Conservation (phyloP, 1,140 invertebrate species). For the Panagrolaimus sp. region DNA sequence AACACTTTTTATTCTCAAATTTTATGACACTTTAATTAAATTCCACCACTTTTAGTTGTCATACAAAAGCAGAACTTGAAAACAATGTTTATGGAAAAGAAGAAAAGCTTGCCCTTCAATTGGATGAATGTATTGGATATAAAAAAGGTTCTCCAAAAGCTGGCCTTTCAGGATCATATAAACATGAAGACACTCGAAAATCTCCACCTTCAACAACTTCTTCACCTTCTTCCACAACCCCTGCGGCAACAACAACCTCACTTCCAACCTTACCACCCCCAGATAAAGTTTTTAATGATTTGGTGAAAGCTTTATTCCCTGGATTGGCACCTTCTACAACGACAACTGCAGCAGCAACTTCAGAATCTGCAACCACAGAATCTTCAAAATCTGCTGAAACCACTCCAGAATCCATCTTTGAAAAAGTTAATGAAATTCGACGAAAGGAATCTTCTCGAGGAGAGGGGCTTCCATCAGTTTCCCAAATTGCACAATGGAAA, state of each 20-base stretch:
- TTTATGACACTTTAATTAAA: neutral
- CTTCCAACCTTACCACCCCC: constrained; percentile 1
- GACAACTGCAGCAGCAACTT: neutral
- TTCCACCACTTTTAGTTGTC: neutral
- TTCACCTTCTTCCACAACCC: neutral
- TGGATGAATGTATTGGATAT: neutral
- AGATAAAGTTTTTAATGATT: constrained; percentile 4
- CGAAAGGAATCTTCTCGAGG: neutral
- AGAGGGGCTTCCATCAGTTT: neutral
- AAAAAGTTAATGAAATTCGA: neutral
- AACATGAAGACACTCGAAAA: neutral
- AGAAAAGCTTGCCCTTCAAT: neutral
- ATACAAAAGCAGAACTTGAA: constrained; percentile 4
- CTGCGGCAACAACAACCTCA: neutral
- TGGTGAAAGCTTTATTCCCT: neutral
- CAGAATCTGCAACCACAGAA: neutral
- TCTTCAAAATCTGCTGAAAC: neutral
- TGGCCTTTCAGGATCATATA: neutral
- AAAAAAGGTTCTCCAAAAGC: neutral
- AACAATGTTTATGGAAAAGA: constrained; percentile 11
- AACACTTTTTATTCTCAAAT: no score
- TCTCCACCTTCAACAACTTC: neutral
- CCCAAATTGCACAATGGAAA: neutral
- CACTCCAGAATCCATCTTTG: neutral
- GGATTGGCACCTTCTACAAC: neutral